Conservation (phyloP, 2,888 invertebrate genomes). For the Zhuqinia jingwanae region DNA sequence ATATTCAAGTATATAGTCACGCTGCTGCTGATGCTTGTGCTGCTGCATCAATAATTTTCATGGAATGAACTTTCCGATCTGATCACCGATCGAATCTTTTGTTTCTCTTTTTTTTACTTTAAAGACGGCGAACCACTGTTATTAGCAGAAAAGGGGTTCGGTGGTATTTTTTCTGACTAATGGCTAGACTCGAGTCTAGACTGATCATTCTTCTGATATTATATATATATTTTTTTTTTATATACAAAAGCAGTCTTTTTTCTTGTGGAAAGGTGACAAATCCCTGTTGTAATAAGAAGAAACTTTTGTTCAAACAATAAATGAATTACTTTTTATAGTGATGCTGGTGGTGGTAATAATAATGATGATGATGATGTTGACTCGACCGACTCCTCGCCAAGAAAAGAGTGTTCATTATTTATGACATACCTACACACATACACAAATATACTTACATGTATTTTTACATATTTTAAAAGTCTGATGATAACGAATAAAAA, state of each 20-base stretch:
- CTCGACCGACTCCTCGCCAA: background rate
- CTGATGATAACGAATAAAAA: slow-evolving; percentile 21
- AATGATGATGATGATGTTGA: slow-evolving; percentile 5
- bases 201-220: slow-evolving; percentile 26
- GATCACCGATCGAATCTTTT: slow-evolving; percentile 43
- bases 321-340: slow-evolving; percentile 2
- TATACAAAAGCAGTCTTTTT: too few species aligned
- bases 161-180: background rate
- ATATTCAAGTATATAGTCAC: background rate
- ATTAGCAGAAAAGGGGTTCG: slow-evolving; percentile 34
- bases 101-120: slow-evolving; percentile 19
- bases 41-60: slow-evolving; percentile 40
- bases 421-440: background rate
- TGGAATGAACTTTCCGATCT: slow-evolving; percentile 32
- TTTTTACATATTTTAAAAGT: slow-evolving; percentile 12
- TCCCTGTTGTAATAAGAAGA: slow-evolving; percentile 23
- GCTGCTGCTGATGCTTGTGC: background rate
- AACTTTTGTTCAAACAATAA: slow-evolving; percentile 12
- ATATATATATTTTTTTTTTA: background rate
- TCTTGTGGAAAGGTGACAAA: slow-evolving; percentile 53
- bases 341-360: background rate
- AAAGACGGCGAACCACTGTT: background rate
- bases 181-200: slow-evolving; percentile 56
- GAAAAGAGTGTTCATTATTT: background rate
- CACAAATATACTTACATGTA: too few species aligned